Evolutionary conservation across 2,797 vertebrate genomes (phyloP), one percentile per base, ranked within the genome.

Genomic region (Artibeus lituratus): DNA sequence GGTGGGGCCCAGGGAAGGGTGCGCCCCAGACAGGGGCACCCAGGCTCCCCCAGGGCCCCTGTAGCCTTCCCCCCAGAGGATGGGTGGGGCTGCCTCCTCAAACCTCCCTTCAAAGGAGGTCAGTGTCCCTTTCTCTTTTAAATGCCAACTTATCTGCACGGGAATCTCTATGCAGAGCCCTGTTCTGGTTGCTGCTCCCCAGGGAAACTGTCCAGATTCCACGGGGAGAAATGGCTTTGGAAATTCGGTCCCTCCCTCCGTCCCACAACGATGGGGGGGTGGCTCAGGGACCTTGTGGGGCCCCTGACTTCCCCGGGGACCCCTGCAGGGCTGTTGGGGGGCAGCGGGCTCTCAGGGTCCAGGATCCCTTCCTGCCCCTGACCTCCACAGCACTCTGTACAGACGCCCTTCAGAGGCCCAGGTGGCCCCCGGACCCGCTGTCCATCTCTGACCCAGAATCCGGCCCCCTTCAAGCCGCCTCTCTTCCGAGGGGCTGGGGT

Each of bases 141-240:
- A 97, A 96, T 90, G 97, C 96, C 97, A 95, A 95, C 91, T 97
- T 97, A 97, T 97, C 97, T 81, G 86, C 74, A 19, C 6, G 37
- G 91, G 87, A 69, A 95, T 97, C 97, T 91, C 93, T 91, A 62
- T 65, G 94, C 72, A 59, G 88, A 94, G 92, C 74, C 86, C 92
- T 93, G 87, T 93, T 96, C 95, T 95, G 53, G 77, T 26, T 73
- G 94, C 80, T 51, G 96, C 67, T 97, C 97, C 96, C 91, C 67
- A 85, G 97, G 92, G 97, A 96, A 94, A 93, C 49, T 74, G 96
- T 95, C 96, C 96, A 95, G 97, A 96, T 97, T 97, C 95, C 94
- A 92, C 26, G 29, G 92, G 87, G 72, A 91, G 94, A 91, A 92
- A 70, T 1, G 42, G 85, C 94, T 95, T 91, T 97, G 93, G 93